Base-by-base conservation (phyloP, 2,113 vertebrate species). In the Xiphophorus maculatus region DNA sequence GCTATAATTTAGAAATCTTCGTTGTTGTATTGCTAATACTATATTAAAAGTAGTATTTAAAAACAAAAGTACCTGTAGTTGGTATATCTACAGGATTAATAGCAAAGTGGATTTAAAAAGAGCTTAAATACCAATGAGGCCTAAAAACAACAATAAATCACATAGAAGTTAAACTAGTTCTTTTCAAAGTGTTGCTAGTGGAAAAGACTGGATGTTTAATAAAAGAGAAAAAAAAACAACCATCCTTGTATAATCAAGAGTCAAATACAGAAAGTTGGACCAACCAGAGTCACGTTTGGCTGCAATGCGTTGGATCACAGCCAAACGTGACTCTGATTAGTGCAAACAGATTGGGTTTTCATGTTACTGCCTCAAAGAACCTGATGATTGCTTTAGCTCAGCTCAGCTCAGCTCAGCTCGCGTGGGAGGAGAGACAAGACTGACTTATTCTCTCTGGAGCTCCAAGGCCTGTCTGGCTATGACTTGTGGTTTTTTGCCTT, bases 271-370 rank as follows among this genome's bases (percentile, higher is more conserved):
- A 67, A 12, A 7, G 22, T 51, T 63, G 32, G 69, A 42, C 33
- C 67, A 15, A 15, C 11, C 35, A 37, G 10, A 37, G 10, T 37
- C 35, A 37, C 35, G 35, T 35, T 35, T 35, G 35, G 35, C 35
- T 35, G 35, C 35, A 0, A 10, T 29, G 40, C 32, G 69, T 61
- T 69, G 40, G 66, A 74, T 60, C 22, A 62, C 62, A 73, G 66
- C 51, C 60, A 61, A 82, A 79, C 60, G 33, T 71, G 73, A 73
- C 73, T 69, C 62, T 80, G 83, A 80, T 87, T 81, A 77, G 87
- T 89, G 72, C 76, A 73, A 86, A 84, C 73, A 87, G 73, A 80
- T 12, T 40, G n/a, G 28, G 27, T 81, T 63, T 76, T 71, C 66
- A 76, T 69, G 66, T 76, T 66, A 42, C 71, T 5, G 37, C 75